Conservation (phyloP, 2,888 invertebrate species). For the Salticus scenicus region DNA sequence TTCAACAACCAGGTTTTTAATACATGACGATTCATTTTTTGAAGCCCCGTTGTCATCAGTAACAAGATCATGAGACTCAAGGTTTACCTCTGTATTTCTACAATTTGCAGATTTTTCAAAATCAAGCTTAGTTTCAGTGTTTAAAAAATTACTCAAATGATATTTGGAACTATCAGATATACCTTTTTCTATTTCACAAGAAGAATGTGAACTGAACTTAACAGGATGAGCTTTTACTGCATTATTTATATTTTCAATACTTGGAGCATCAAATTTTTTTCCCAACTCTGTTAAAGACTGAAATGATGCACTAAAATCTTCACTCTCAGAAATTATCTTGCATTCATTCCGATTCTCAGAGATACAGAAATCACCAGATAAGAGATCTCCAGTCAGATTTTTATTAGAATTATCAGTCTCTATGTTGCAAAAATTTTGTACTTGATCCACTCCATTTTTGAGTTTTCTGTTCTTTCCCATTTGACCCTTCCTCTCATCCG, state of each 20-base stretch:
- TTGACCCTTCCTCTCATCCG: conserved; percentile 29
- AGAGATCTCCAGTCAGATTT: conserved; percentile 20
- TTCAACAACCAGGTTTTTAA: background rate
- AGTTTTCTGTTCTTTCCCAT: conserved; percentile 57
- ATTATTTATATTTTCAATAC: background rate
- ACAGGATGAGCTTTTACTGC: background rate
- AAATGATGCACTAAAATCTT: background rate
- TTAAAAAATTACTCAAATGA: no score
- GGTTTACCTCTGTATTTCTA: no score
- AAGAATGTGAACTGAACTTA: background rate
- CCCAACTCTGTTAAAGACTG: background rate
- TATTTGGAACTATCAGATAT: background rate
- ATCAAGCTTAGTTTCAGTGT: background rate
- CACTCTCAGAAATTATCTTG: background rate
- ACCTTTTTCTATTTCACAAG: background rate
- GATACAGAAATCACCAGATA: conserved; percentile 49
- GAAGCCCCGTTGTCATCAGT: background rate
- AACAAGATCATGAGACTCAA: no score
- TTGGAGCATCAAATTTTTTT: background rate
- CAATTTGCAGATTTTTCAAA: no score
- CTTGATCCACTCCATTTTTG: conserved; percentile 28
- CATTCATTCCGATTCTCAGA: conserved; percentile 21
- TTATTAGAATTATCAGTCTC: background rate
- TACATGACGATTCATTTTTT: background rate
- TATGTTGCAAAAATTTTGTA: background rate